Evolutionary conservation across 1,140 invertebrate species (phyloP).

Genomic region (Megalonaias nervosa): DNA sequence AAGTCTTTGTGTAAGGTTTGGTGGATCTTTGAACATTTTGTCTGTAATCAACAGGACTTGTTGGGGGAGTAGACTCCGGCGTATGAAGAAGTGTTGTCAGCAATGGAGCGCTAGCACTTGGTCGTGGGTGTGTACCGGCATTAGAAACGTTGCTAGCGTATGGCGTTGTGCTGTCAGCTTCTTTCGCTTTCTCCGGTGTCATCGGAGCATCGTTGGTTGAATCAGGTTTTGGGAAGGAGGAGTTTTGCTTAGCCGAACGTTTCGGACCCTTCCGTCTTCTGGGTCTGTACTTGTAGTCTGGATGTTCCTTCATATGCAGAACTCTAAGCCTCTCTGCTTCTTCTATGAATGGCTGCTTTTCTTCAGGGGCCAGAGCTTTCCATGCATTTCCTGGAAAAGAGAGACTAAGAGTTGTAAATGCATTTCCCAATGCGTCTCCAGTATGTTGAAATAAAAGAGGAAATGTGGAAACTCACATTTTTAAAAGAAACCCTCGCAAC

Average conservation of each 20-base stretch:
- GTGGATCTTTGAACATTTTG: background rate
- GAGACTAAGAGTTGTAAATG: too few relatives aligned
- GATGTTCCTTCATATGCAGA: slow-evolving; percentile 99
- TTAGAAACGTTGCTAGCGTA: background rate
- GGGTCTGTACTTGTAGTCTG: slow-evolving; percentile 95
- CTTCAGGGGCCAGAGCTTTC: slow-evolving; percentile 93
- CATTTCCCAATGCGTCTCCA: too few relatives aligned
- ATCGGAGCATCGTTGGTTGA: background rate
- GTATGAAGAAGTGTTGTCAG: background rate
- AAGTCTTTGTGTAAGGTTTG: too few relatives aligned
- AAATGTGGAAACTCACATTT: too few relatives aligned
- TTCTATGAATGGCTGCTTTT: slow-evolving; percentile 98
- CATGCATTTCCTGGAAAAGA: slow-evolving; percentile 88
- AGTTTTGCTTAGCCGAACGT: slow-evolving; percentile 16
- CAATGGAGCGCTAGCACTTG: slow-evolving; percentile 17
- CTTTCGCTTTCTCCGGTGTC: background rate
- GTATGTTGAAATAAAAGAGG: too few relatives aligned
- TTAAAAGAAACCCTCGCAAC: too few relatives aligned
- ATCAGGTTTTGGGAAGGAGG: too few relatives aligned
- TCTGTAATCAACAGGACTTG: slow-evolving; percentile 9
- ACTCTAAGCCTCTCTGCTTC: slow-evolving; percentile 96
- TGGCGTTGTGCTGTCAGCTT: background rate
- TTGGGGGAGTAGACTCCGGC: slow-evolving; percentile 15
- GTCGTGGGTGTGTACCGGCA: background rate
- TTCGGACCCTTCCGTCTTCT: slow-evolving; percentile 71